Evolutionary conservation across 2,113 vertebrate species (phyloP), one percentile per base, ranked within the genome.

Genomic region (Gorsachius goisagi): DNA sequence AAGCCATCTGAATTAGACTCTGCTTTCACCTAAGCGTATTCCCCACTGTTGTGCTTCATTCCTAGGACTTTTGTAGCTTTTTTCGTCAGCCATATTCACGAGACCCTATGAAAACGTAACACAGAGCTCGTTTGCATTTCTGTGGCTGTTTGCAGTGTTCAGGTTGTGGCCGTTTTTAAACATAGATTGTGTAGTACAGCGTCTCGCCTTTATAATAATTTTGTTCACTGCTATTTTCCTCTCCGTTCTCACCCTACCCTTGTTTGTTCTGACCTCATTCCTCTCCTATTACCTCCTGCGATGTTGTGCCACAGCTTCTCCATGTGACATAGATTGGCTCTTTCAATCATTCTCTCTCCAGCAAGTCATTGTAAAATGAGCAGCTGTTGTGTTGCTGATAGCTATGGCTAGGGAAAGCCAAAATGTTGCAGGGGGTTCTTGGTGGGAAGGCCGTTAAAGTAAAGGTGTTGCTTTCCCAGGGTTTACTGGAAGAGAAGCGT

Each of bases 361-460:
- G 93, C 91, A 92, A 96, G 92, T 96, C 96, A 90, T 93, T 97
- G 94, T 97, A 91, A 96, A 97, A 97, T 67, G 94, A 88, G 86
- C 97, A 97, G 97, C 96, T 97, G 96, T 94, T 93, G 89, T 96
- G 93, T 97, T 90, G 93, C 97, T 96, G 96, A 96, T 95, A 96
- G 96, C 95, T 96, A 26, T 81, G 71, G 83, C 49, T 69, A 84
- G 77, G 79, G 72, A 89, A 94, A 96, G 96, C 96, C 97, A 96
- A 74, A 93, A 69, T 93, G 63, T 93, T 95, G 86, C 62, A 85
- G 94, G 90, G 86, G 86, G 72, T 60, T 97, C 96, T 90, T 97
- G 78, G 93, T 94, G 67, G 91, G 95, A 97, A 98, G 88, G 83
- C 84, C 1, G 12, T 97, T 97, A 96, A 96, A 98, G 96, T 95